A percentile compares a stretch with the other conserved stretches of the same genome.
Evolutionary conservation across 1,140 invertebrate species (phyloP).

Genomic region (Zaprionus capensis): DNA sequence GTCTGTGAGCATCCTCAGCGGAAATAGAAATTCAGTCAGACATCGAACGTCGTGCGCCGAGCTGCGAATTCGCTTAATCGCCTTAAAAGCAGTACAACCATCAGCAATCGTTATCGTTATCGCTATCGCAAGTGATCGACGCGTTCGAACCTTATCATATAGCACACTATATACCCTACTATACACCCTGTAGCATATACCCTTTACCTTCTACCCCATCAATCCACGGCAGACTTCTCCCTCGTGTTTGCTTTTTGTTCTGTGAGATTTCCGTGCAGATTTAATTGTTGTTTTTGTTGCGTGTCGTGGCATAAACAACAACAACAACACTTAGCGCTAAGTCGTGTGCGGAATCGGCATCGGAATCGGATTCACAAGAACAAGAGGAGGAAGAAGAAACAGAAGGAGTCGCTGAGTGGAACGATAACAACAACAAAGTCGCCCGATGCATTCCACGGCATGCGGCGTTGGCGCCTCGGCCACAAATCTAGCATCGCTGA

Average conservation of each 20-base stretch:
- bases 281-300: slow-evolving; percentile 14
- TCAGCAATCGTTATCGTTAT: background rate
- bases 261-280: slow-evolving; percentile 21
- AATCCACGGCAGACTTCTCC: background rate
- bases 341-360: slow-evolving; percentile 13
- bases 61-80: slow-evolving; percentile 47
- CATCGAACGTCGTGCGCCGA: slow-evolving; percentile 65
- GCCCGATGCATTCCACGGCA: slow-evolving; percentile 79
- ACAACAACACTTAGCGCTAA: slow-evolving; percentile 32
- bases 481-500: slow-evolving; percentile 68
- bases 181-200: background rate
- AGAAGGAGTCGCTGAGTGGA: slow-evolving; percentile 18
- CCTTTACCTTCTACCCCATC: no score
- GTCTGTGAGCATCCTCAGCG: slow-evolving; percentile 65
- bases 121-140: background rate
- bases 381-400: background rate
- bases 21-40: slow-evolving; percentile 74
- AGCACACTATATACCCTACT: background rate
- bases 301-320: slow-evolving; percentile 46
- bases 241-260: slow-evolving; percentile 7
- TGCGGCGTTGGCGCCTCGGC: slow-evolving; percentile 77
- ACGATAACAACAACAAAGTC: slow-evolving; percentile 53
- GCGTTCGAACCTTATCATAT: background rate
- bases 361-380: slow-evolving; percentile 31
- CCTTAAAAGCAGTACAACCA: background rate